A percentile compares a stretch with the other conserved stretches of the same genome.
Conservation (phyloP, 2,113 vertebrate species). For the Dolichallabes microphthalmus region DNA sequence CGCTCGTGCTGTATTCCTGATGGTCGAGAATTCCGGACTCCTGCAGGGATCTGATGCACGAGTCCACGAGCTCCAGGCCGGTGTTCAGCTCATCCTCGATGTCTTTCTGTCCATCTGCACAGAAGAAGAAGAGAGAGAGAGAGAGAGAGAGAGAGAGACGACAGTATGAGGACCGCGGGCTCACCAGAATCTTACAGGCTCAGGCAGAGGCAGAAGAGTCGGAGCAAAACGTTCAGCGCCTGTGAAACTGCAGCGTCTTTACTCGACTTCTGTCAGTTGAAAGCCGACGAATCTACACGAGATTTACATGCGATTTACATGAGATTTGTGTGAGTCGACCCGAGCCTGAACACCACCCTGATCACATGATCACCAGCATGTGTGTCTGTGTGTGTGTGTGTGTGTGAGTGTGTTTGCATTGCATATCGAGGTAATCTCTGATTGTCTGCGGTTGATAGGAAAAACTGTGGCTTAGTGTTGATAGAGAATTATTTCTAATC, state of each 20-base stretch:
- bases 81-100: constrained; percentile 98
- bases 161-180: background rate
- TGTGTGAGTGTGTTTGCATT: background rate
- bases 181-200: background rate
- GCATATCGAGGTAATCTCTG: background rate
- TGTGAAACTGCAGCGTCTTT: background rate
- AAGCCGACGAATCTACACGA: background rate
- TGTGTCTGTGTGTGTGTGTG: background rate
- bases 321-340: constrained; percentile 12
- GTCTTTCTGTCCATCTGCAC: constrained; percentile 91
- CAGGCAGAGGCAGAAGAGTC: background rate
- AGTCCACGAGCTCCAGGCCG: constrained; percentile 95
- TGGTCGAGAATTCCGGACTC: constrained; percentile 95
- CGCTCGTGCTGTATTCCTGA: constrained; percentile 81
- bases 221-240: background rate
- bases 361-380: constrained; percentile 3
- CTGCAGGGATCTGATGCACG: constrained; percentile 94
- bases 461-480: no score
- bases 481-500: no score
- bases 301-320: constrained; percentile 27
- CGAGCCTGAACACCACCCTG: constrained; percentile 14
- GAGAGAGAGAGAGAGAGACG: background rate
- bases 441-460: background rate
- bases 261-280: background rate
- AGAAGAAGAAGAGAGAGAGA: constrained; percentile 5